phyloP scores from a whole-genome alignment of 1,140 invertebrate genomes.

The Philotrypesis tridentata region DNA sequence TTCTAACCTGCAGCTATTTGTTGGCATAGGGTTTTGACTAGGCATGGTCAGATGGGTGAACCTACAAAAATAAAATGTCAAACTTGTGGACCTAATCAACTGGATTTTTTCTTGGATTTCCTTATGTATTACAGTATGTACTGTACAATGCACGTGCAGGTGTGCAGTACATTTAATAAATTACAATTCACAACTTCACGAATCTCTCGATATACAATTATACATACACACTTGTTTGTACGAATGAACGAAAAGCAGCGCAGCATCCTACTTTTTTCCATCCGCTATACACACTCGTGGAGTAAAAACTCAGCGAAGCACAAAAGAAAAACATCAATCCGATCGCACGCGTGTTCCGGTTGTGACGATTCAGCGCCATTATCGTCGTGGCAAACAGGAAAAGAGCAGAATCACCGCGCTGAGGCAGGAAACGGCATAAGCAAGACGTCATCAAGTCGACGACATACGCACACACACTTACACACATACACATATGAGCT shows the following conservation, averaged over 20 bases:
- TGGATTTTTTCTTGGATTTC: too few species aligned
- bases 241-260: background rate
- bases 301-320: background rate
- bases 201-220: too few species aligned
- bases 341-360: conserved; percentile 29
- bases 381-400: conserved; percentile 42
- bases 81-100: too few species aligned
- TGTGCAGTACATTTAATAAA: too few species aligned
- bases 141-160: too few species aligned
- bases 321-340: conserved; percentile 18
- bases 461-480: conserved; percentile 3
- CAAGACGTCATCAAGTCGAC: conserved; percentile 14
- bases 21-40: too few species aligned
- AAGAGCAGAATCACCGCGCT: conserved; percentile 14
- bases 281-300: background rate
- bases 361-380: conserved; percentile 26
- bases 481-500: background rate
- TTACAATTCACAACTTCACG: too few species aligned
- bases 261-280: background rate
- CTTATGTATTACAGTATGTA: too few species aligned
- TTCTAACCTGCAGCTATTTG: too few species aligned
- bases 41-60: too few species aligned
- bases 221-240: too few species aligned
- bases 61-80: too few species aligned
- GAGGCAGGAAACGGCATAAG: conserved; percentile 24